A percentile compares a stretch with the other conserved stretches of the same genome.
These are phyloP conservation scores for Drosophila niveifrons DNA, from an alignment of 2,888 invertebrate genomes.

Conservation along the genomic window DNA sequence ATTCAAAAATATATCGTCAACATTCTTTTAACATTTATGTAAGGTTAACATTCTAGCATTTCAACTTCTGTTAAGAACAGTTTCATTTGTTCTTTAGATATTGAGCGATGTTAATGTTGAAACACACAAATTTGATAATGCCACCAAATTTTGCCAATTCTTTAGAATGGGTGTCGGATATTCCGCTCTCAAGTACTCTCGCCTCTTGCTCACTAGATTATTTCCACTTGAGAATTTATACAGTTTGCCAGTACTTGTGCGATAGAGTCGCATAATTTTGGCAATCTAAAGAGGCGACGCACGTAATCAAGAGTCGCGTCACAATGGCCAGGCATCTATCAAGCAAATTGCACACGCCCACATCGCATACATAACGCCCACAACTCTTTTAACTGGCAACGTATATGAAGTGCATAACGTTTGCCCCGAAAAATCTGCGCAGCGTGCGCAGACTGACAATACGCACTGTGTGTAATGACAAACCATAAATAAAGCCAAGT, in stretches of 20 bases:
- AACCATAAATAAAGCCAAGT: conserved; percentile 68
- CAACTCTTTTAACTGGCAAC: conserved; percentile 50
- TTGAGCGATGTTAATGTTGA: too few species aligned
- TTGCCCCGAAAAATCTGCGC: conserved; percentile 31
- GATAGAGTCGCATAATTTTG: conserved; percentile 48
- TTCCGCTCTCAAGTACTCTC: not conserved
- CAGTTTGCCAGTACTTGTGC: conserved; percentile 1
- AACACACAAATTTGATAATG: too few species aligned
- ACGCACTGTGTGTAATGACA: conserved; percentile 50
- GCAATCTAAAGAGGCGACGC: conserved; percentile 37
- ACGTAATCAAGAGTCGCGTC: conserved; percentile 49
- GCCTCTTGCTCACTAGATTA: not conserved
- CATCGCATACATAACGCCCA: conserved; percentile 46
- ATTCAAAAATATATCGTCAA: too few species aligned
- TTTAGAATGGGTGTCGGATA: too few species aligned
- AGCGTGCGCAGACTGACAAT: conserved; percentile 53
- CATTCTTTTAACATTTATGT: too few species aligned
- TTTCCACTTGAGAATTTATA: not conserved
- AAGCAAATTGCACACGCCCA: conserved; percentile 71
- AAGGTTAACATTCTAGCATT: not conserved
- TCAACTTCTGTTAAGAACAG: too few species aligned
- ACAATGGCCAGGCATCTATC: conserved; percentile 69
- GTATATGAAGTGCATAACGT: conserved; percentile 26
- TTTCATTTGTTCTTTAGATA: too few species aligned
- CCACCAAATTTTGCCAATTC: too few species aligned